Percentiles rank a stretch among this genome's conserved stretches.
Conservation (phyloP, 2,797 vertebrate genomes). For the Argentina silus region DNA sequence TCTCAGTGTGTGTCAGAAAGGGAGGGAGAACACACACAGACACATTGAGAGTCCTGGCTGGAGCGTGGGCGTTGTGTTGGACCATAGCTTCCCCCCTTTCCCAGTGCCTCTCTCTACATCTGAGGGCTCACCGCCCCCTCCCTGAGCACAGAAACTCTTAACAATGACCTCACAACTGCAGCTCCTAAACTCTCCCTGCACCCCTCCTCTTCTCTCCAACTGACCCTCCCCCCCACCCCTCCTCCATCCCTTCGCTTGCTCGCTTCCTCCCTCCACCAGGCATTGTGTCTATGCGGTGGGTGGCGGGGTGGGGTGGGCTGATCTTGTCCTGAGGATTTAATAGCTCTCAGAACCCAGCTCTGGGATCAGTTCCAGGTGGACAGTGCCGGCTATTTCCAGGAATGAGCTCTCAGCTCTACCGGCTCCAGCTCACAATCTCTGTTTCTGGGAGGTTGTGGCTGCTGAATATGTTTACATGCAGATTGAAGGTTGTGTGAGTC, state of each 20-base stretch:
- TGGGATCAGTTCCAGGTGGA: conserved; percentile 78
- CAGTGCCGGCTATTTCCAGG: conserved; percentile 55
- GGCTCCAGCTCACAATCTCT: conserved; percentile 12
- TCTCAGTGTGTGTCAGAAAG: conserved; percentile 36
- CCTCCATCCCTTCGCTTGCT: background rate
- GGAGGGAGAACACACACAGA: conserved; percentile 42
- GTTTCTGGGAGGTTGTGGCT: conserved; percentile 20
- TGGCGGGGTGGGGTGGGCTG: conserved; percentile 25
- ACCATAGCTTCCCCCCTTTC: conserved; percentile 12
- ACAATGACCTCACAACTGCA: conserved; percentile 51
- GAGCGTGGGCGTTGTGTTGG: conserved; percentile 36
- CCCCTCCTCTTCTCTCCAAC: conserved; percentile 14
- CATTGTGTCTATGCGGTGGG: background rate
- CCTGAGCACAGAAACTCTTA: conserved; percentile 44
- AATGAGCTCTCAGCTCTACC: conserved; percentile 53
- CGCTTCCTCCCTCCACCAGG: background rate
- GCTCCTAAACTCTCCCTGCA: conserved; percentile 25
- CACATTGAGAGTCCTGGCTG: conserved; percentile 35
- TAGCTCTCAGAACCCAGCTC: conserved; percentile 42
- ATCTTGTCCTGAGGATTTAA: conserved; percentile 41
- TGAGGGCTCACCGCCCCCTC: conserved; percentile 39
- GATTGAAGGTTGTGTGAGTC: conserved; percentile 21
- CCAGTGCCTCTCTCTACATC: conserved; percentile 53
- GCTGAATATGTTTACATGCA: conserved; percentile 41
- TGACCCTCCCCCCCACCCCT: background rate